These are phyloP conservation scores for Aphaenogaster floridana DNA, from an alignment of 1,140 invertebrate species.

Conservation along the genomic window DNA sequence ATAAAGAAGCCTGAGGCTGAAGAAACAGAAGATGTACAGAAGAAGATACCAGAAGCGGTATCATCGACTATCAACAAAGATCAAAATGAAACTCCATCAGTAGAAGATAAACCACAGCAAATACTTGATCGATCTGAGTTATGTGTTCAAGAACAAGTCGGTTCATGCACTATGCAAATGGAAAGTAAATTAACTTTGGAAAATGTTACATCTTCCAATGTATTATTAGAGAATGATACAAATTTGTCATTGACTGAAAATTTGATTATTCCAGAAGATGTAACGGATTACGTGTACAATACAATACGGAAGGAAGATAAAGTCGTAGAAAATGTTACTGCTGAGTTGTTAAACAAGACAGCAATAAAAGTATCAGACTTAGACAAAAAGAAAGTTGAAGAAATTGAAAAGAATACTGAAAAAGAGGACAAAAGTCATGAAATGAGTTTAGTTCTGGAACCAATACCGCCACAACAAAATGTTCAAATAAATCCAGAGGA, in stretches of 20 bases:
- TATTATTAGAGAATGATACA: constrained; percentile 4
- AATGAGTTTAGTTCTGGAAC: constrained; percentile 1
- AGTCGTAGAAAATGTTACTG: not conserved
- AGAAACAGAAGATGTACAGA: constrained; percentile 3
- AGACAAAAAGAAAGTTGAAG: not conserved
- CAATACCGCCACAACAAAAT: not conserved
- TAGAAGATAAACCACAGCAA: constrained; percentile 5
- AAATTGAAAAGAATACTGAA: not conserved
- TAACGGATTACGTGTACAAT: not conserved
- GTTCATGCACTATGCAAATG: not conserved
- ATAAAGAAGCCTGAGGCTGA: not conserved
- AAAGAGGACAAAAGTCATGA: not conserved
- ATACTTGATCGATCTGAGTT: constrained; percentile 1
- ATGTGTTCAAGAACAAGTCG: not conserved
- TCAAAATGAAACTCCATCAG: not conserved
- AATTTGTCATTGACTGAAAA: constrained; percentile 18
- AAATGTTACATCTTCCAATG: constrained; percentile 11
- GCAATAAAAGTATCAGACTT: constrained; percentile 4
- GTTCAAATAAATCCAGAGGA: not conserved
- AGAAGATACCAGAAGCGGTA: not conserved
- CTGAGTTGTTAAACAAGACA: not conserved
- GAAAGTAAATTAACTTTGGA: constrained; percentile 14
- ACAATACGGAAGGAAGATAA: not conserved
- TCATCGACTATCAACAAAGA: not conserved
- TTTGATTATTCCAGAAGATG: constrained; percentile 11